Percentiles rank a stretch among this genome's conserved stretches.
phyloP scores from a whole-genome alignment of 2,113 vertebrate genomes.

The Proterorhinus semilunaris region DNA sequence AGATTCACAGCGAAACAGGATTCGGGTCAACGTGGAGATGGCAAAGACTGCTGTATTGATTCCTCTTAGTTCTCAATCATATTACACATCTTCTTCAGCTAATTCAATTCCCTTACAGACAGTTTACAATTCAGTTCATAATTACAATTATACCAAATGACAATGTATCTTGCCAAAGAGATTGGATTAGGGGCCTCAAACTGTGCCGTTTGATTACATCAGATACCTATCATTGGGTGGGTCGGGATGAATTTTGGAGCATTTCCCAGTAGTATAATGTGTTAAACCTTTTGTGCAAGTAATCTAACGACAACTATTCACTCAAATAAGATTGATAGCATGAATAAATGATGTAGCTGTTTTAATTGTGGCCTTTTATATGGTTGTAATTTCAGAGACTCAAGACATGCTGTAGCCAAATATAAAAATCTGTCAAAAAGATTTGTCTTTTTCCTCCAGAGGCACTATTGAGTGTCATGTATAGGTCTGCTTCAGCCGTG shows the following conservation, averaged over 20 bases:
- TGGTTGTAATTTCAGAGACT: conserved; percentile 25
- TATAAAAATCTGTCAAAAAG: conserved; percentile 6
- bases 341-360: conserved; percentile 53
- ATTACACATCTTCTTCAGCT: conserved; percentile 65
- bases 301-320: conserved; percentile 57
- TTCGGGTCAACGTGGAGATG: conserved; percentile 68
- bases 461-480: conserved; percentile 47
- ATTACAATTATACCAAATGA: conserved; percentile 68
- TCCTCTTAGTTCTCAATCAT: conserved; percentile 70
- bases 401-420: conserved; percentile 19
- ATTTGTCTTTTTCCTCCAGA: conserved; percentile 26
- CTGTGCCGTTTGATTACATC: conserved; percentile 68
- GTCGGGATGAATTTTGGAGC: conserved; percentile 51
- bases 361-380: conserved; percentile 23
- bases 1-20: conserved; percentile 67
- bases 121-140: conserved; percentile 72
- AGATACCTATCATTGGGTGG: conserved; percentile 63
- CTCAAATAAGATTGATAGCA: conserved; percentile 58
- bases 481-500: conserved; percentile 41
- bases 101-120: conserved; percentile 69
- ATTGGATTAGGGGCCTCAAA: conserved; percentile 71
- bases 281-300: conserved; percentile 46
- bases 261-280: conserved; percentile 46
- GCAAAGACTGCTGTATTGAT: conserved; percentile 67
- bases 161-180: conserved; percentile 63